Conservation (phyloP, 2,113 vertebrate genomes). For the Dasyurus viverrinus region DNA sequence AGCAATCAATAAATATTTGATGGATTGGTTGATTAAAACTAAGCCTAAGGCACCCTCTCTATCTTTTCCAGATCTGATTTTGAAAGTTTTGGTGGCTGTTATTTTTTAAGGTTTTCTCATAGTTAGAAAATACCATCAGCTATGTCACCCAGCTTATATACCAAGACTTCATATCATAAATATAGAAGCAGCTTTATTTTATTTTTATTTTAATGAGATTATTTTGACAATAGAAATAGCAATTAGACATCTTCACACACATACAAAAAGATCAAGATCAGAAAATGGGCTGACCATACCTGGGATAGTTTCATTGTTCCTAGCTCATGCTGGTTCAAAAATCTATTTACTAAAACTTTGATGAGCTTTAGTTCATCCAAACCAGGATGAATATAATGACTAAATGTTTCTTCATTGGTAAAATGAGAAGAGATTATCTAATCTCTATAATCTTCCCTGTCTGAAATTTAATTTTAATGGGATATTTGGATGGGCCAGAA, state of each 20-base stretch:
- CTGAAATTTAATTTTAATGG: not conserved
- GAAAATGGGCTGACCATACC: not conserved
- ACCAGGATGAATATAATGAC: not conserved
- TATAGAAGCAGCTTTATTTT: not conserved
- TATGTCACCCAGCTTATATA: not conserved
- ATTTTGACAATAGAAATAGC: not conserved
- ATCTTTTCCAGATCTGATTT: not conserved
- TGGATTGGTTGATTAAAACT: slow-evolving; percentile 5
- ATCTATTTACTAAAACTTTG: not conserved
- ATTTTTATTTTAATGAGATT: not conserved
- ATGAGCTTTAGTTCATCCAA: not conserved
- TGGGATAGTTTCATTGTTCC: not conserved
- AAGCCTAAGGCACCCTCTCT: not conserved
- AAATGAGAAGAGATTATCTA: not conserved
- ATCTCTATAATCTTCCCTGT: not conserved
- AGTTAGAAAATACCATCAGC: not conserved
- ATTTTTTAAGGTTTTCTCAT: not conserved
- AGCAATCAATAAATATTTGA: not conserved
- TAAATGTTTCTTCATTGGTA: not conserved
- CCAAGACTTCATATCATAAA: not conserved
- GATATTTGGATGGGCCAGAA: not conserved
- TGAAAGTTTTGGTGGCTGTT: not conserved
- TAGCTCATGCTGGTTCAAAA: not conserved
- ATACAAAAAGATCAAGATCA: not conserved
- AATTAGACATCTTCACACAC: not conserved